Conservation (phyloP, 2,113 vertebrate species). For the Calyptommatus sinebrachiatus region DNA sequence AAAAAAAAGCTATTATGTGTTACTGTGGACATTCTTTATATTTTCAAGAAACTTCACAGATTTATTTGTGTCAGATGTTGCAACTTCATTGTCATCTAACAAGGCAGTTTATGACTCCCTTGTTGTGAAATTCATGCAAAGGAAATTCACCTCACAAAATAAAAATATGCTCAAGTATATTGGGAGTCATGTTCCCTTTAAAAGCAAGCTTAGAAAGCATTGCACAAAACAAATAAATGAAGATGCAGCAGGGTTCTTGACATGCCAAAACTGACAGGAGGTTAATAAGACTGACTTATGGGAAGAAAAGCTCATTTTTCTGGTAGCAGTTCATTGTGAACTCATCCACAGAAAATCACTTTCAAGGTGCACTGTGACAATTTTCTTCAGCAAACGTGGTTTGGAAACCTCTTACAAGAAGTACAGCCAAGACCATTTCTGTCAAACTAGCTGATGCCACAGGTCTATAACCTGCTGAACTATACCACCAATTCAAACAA, state of each 20-base stretch:
- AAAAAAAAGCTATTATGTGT: too few relatives aligned
- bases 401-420: background rate
- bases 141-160: accelerated
- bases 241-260: background rate
- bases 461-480: accelerated
- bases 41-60: background rate
- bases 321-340: background rate
- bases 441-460: background rate
- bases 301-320: slow-evolving; percentile 5
- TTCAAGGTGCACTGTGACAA: background rate
- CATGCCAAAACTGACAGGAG: background rate
- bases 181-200: slow-evolving; percentile 5
- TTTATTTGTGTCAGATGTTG: background rate
- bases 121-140: background rate
- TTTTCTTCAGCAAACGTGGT: background rate
- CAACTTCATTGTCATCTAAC: background rate
- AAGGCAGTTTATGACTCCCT: background rate
- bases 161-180: background rate
- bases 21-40: too few relatives aligned
- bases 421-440: background rate
- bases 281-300: background rate
- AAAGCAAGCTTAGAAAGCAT: background rate
- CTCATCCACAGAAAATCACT: background rate
- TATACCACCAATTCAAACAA: background rate
- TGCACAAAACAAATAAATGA: slow-evolving; percentile 29